Conservation (phyloP, 1,140 invertebrate species). For the Dreissena rostriformis region DNA sequence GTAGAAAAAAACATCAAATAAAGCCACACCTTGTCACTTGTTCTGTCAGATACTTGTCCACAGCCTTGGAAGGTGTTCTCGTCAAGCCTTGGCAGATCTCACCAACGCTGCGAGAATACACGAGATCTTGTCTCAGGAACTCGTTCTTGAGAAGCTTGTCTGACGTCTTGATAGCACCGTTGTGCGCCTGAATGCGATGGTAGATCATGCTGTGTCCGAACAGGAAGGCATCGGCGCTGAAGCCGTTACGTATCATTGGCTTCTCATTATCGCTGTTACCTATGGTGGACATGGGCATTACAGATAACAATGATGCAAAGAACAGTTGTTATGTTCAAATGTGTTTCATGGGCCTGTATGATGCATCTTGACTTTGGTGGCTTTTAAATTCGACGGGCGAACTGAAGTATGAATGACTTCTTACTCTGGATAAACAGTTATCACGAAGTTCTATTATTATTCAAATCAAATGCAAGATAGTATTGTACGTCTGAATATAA, state of each 20-base stretch:
- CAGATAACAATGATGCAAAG: too few relatives aligned
- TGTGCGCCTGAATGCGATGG: slow-evolving; percentile 9
- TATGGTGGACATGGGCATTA: neutral
- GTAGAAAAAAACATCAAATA: too few relatives aligned
- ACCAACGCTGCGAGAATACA: slow-evolving; percentile 32
- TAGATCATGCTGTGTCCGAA: slow-evolving; percentile 96
- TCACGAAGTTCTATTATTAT: too few relatives aligned
- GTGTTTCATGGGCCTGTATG: too few relatives aligned
- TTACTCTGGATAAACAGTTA: too few relatives aligned
- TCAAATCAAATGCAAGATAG: too few relatives aligned
- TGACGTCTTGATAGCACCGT: slow-evolving; percentile 9
- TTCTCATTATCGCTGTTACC: slow-evolving; percentile 89
- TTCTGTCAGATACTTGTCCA: slow-evolving; percentile 18
- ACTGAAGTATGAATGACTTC: too few relatives aligned
- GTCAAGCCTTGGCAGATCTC: slow-evolving; percentile 31
- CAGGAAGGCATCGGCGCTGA: slow-evolving; percentile 95
- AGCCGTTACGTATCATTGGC: slow-evolving; percentile 94
- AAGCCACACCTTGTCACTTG: slow-evolving; percentile 38
- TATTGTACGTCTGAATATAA: too few relatives aligned
- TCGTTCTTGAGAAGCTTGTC: slow-evolving; percentile 33
- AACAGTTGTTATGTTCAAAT: too few relatives aligned
- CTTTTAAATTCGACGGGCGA: too few relatives aligned
- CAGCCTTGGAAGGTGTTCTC: slow-evolving; percentile 9
- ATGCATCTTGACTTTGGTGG: too few relatives aligned
- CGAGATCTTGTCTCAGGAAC: slow-evolving; percentile 42